A percentile compares a stretch with the other conserved stretches of the same genome.
phyloP scores from a whole-genome alignment of 2,888 invertebrate species.

The Synergus gifuensis region DNA sequence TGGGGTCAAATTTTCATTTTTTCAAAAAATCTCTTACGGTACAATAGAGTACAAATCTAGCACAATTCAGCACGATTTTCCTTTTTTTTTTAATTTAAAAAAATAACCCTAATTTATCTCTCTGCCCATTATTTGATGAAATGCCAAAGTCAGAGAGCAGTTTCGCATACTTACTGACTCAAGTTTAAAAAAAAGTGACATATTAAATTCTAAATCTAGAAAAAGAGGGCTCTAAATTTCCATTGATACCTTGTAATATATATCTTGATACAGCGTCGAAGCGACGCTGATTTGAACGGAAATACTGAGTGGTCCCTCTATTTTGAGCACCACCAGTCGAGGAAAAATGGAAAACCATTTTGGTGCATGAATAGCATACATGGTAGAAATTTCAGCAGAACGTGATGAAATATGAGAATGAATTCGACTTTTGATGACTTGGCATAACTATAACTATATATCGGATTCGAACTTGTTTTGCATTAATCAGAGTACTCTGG shows the following conservation, averaged over 20 bases:
- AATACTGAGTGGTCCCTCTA: slow-evolving; percentile 5
- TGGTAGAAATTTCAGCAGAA: slow-evolving; percentile 13
- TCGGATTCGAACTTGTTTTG: neutral
- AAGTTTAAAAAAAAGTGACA: slow-evolving; percentile 47
- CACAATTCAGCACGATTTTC: too few species aligned
- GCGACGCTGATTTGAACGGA: slow-evolving; percentile 1
- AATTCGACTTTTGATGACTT: neutral
- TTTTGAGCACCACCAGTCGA: slow-evolving; percentile 24
- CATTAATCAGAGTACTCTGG: neutral
- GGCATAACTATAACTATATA: neutral
- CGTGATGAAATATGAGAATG: slow-evolving; percentile 1
- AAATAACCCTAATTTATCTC: slow-evolving; percentile 19
- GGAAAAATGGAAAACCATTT: slow-evolving; percentile 8
- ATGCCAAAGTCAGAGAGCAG: slow-evolving; percentile 17
- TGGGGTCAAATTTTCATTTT: too few species aligned
- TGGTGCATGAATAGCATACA: slow-evolving; percentile 8
- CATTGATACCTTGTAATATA: slow-evolving; percentile 51
- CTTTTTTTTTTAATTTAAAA: too few species aligned
- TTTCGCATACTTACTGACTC: slow-evolving; percentile 19
- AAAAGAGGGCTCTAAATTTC: slow-evolving; percentile 58
- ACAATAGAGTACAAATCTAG: too few species aligned
- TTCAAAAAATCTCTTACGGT: too few species aligned
- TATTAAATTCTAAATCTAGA: slow-evolving; percentile 52
- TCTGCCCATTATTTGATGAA: slow-evolving; percentile 20
- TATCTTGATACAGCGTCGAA: slow-evolving; percentile 42